phyloP scores from a whole-genome alignment of 1,140 invertebrate species.

The Papilio aristodemus region DNA sequence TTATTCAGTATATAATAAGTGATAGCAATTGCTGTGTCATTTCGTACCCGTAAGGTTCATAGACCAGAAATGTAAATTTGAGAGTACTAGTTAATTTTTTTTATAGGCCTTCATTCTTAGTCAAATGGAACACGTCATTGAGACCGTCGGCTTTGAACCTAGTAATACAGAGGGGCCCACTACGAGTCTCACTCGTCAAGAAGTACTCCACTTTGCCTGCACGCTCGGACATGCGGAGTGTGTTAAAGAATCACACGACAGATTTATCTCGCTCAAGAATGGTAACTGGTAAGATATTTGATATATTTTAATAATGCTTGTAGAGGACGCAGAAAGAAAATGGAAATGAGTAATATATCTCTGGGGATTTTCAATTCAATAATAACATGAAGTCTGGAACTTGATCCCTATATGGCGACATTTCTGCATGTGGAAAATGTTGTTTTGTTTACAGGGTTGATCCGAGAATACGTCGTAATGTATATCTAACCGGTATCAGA shows the following conservation, averaged over 20 bases:
- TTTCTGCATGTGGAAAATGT: too few relatives aligned
- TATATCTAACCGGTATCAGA: constrained; percentile 81
- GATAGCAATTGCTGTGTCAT: too few relatives aligned
- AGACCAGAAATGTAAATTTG: too few relatives aligned
- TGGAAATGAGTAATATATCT: too few relatives aligned
- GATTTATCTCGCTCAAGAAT: constrained; percentile 50
- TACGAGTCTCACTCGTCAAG: constrained; percentile 53
- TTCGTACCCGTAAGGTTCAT: too few relatives aligned
- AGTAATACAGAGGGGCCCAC: constrained; percentile 51
- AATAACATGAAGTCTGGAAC: too few relatives aligned
- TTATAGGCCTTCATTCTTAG: constrained; percentile 55
- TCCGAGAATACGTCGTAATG: constrained; percentile 58
- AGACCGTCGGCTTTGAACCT: constrained; percentile 52
- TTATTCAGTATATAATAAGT: too few relatives aligned
- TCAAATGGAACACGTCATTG: constrained; percentile 61
- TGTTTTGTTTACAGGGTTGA: constrained; percentile 50
- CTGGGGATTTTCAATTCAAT: too few relatives aligned
- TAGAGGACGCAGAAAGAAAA: too few relatives aligned
- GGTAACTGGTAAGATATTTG: constrained; percentile 47
- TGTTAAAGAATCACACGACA: constrained; percentile 48
- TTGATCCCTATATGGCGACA: too few relatives aligned
- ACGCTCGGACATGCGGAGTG: constrained; percentile 56
- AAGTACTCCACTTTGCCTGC: constrained; percentile 66
- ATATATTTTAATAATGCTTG: too few relatives aligned
- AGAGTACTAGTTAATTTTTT: constrained; percentile 12